Evolutionary conservation across 1,140 invertebrate genomes (phyloP), one percentile per base, ranked within the genome.

Genomic region (Manduca sexta): DNA sequence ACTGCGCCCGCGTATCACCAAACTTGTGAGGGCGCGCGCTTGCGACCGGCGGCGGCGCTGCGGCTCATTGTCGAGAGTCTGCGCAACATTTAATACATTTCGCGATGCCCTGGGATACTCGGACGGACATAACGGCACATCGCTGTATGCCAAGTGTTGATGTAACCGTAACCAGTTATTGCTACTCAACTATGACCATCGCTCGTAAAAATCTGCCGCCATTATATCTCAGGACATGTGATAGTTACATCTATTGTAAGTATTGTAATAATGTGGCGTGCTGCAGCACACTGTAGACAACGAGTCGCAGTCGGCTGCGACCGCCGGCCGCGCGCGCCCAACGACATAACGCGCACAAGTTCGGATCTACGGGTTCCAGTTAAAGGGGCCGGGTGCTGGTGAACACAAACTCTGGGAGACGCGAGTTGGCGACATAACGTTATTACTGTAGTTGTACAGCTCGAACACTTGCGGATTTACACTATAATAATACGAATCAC

Each of bases 311-410:
- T 21, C 12, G 6, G 0, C 2, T 52, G 52, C 64, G 74, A 62
- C 60, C 50, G 63, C 68, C 33, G 65, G 61, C 66, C 70, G 63
- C 62, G 66, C 57, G 64, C 47, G 64, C 71, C 64, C 48, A 62
- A 61, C 71, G 74, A 56, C 59, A 53, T 59, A 17, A 45, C 59
- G 67, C 73, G 76, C 77, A 84, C 81, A 84, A 84, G 79, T 84
- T 83, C 77, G 81, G 81, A 81, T 83, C 75, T 84, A 84, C 81
- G 81, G 81, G 81, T 84, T 77, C 63, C 81, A 84, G 81, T 84
- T 84, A 39, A 80, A 68, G 67, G 64, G 79, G 78, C 59, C 40
- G 56, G 56, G 44, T 52, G 71, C 74, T 31, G 33, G 35, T 13
- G 2, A 38, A 38, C 3, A n/a, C 12, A 4, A n/a, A 31, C 8